phyloP scores from a whole-genome alignment of 2,113 vertebrate species.

The Synodontis membranacea region DNA sequence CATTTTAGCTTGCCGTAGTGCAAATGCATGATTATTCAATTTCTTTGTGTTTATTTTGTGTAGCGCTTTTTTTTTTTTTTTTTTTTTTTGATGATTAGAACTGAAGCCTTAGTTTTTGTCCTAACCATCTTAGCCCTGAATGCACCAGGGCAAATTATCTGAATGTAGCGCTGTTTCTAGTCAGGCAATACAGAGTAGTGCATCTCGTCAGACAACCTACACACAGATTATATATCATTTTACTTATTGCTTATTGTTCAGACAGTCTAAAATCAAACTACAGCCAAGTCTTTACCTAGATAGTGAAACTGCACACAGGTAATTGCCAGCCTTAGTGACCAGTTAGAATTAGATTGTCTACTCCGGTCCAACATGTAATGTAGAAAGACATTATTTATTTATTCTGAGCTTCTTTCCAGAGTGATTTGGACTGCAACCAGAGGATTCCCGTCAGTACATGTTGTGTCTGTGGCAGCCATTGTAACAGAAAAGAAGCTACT shows the following conservation, averaged over 20 bases:
- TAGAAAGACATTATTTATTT: conserved; percentile 45
- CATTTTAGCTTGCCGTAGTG: not conserved
- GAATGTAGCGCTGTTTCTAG: not conserved
- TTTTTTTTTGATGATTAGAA: too few relatives aligned
- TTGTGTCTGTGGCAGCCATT: not conserved
- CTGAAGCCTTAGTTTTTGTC: not conserved
- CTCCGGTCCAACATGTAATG: conserved; percentile 15
- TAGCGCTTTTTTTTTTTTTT: too few relatives aligned
- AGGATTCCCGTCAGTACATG: conserved; percentile 41
- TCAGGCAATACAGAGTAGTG: not conserved
- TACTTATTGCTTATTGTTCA: not conserved
- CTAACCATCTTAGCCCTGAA: not conserved
- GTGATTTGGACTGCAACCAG: conserved; percentile 35
- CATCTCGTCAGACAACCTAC: not conserved
- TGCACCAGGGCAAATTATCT: not conserved
- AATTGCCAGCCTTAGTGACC: not conserved
- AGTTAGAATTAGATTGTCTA: conserved; percentile 16
- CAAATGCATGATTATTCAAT: not conserved
- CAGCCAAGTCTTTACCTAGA: not conserved
- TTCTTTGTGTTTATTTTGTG: too few relatives aligned
- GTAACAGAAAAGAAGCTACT: conserved; percentile 14
- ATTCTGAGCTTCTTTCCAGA: conserved; percentile 22
- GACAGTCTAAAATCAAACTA: not conserved
- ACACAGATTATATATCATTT: not conserved
- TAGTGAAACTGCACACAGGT: conserved; percentile 6